Evolutionary conservation across 1,140 invertebrate genomes (phyloP), one percentile per base, ranked within the genome.

Genomic region (Drosophila funebris): DNA sequence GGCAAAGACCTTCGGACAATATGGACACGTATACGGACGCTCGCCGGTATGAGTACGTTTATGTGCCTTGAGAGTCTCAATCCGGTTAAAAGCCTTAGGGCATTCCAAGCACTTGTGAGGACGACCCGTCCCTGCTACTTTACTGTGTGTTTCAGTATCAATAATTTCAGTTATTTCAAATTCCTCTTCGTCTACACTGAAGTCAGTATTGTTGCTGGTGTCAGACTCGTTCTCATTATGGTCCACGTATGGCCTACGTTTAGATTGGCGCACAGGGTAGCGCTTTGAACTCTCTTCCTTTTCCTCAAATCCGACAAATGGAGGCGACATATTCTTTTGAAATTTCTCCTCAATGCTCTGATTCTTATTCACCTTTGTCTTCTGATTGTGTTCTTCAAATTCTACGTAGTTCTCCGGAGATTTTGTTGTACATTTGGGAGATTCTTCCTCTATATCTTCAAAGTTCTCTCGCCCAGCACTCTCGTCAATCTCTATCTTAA

Each of bases 51-150:
- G 57, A 0, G 27, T 61, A 27, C 56, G 56, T 2, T 7, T 29
- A 16, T 68, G 66, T 0, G 44, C 24, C 16, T 24, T 27, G 0
- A 68, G 66, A 4, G 29, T 52, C 1, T 61, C n/a, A 8, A 18
- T 14, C 1, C 27, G 8, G 4, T 29, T 68, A 4, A 68, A 68
- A 0, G 9, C 3, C n/a, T 67, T 67, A 7, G 53, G 24, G 14
- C 63, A 67, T 48, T 67, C n/a, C 5, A 5, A 14, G 6, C 63
- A 67, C 9, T 58, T 16, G 22, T 67, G 54, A n/a, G 9, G 13
- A 11, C 50, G 62, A 13, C 20, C 29, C 29, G 22, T 5, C 5
- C 18, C 9, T 11, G 8, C 3, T 2, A 11, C 33, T 9, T 29
- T 44, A 11, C 18, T 5, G 27, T 22, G 5, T 41, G 18, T 16